Conservation (phyloP, 2,113 vertebrate species). For the Xerus inauris region DNA sequence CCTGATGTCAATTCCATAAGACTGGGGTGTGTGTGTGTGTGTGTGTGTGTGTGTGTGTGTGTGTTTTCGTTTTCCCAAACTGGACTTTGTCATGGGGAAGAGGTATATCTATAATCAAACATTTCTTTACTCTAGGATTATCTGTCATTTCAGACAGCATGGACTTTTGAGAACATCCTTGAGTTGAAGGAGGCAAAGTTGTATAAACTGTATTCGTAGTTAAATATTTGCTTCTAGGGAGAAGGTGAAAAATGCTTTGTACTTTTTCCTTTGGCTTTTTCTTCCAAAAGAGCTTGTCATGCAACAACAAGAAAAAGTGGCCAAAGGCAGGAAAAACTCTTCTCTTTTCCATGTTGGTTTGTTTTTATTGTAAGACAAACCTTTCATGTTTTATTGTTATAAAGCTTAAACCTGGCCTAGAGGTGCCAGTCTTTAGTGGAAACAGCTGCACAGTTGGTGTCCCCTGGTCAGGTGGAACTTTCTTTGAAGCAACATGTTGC, state of each 20-base stretch:
- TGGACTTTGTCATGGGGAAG: constrained; percentile 47
- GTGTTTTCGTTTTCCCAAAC: background rate
- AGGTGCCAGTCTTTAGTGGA: constrained; percentile 87
- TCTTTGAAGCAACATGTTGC: constrained; percentile 84
- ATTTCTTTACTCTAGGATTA: constrained; percentile 58
- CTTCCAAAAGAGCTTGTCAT: constrained; percentile 76
- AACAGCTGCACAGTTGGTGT: constrained; percentile 85
- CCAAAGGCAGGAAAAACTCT: constrained; percentile 75
- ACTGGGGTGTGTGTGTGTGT: background rate
- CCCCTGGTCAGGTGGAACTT: constrained; percentile 85
- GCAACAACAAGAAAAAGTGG: constrained; percentile 81
- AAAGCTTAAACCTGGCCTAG: constrained; percentile 85
- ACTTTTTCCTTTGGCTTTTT: constrained; percentile 81
- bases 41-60: accelerated
- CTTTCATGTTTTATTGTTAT: constrained; percentile 89
- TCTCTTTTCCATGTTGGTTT: constrained; percentile 80
- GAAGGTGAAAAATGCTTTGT: constrained; percentile 86
- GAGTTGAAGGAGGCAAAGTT: constrained; percentile 44
- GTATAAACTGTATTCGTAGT: constrained; percentile 84
- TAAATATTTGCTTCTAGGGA: constrained; percentile 86
- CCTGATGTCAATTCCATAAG: constrained; percentile 77
- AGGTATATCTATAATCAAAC: constrained; percentile 18
- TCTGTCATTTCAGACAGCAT: constrained; percentile 69
- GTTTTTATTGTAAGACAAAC: constrained; percentile 88
- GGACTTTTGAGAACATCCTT: constrained; percentile 47